Evolutionary conservation across 1,140 invertebrate species (phyloP).

Genomic region (Bicyclus anynana): DNA sequence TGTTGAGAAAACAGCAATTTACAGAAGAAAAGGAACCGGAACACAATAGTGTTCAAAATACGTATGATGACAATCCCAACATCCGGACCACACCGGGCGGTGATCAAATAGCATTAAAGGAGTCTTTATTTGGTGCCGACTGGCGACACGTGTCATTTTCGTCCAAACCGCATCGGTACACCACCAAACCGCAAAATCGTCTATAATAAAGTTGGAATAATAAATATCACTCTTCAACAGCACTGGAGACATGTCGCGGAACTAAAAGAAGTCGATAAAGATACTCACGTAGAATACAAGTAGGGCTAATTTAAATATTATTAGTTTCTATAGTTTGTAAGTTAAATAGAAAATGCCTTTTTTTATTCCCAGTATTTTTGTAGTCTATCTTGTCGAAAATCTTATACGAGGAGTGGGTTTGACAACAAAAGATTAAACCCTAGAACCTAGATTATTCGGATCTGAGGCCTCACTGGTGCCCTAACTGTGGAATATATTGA

Average conservation of each 20-base stretch:
- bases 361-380: too few species aligned
- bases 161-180: constrained; percentile 15
- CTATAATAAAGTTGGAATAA: constrained; percentile 4
- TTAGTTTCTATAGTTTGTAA: too few species aligned
- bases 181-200: constrained; percentile 10
- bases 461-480: too few species aligned
- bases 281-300: too few species aligned
- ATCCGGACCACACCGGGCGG: constrained; percentile 56
- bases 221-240: not conserved
- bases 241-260: not conserved
- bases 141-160: constrained; percentile 23
- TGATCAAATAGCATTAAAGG: constrained; percentile 28
- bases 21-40: constrained; percentile 22
- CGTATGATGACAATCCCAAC: constrained; percentile 43
- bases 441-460: too few species aligned
- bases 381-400: too few species aligned
- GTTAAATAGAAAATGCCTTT: too few species aligned
- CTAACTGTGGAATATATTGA: too few species aligned
- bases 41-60: constrained; percentile 39
- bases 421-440: too few species aligned
- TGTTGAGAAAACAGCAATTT: not conserved
- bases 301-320: too few species aligned
- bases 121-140: not conserved
- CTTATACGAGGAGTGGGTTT: too few species aligned
- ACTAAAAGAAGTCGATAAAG: not conserved